Evolutionary conservation across 2,113 vertebrate genomes (phyloP), one percentile per base, ranked within the genome.

Genomic region (Varanus komodoensis): DNA sequence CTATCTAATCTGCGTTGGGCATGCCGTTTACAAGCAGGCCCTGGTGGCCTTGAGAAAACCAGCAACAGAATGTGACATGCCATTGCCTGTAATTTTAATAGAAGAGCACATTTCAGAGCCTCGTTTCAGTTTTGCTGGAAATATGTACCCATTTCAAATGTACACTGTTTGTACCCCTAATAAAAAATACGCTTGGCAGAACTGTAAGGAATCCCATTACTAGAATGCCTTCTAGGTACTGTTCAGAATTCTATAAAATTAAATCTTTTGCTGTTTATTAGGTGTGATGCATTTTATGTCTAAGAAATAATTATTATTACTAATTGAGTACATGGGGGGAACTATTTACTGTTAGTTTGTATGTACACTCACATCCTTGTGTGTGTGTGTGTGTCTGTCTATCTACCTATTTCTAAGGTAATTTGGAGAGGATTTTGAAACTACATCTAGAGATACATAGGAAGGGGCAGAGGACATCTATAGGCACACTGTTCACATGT

Each of bases 1-100:
- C 87, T 97, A 88, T 96, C 64, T 97, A 96, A 97, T 98, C 97
- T 97, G 92, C 92, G 86, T 74, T 94, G 94, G 93, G 95, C 97
- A 96, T 96, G 92, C 94, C 94, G 93, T 96, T 96, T 89, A 87
- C 77, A 84, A 84, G 61, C 80, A 89, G 54, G 89, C 61, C 74
- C 2, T 44, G 3, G 38, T 90, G 38, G 82, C 82, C 38, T 92
- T 91, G 7, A 15, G 83, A 91, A 84, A 82, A 77, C 44, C 82
- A 27, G 68, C 50, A 85, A 82, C 50, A 91, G 81, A 92, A 92
- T 67, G 29, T 87, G 61, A 25, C 25, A 6, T 83, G 57, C 3
- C 84, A 89, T 38, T 38, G 38, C 8, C 83, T 90, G 5, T 87
- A 69, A 86, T 61, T 94, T 91, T 34, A 92, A 57, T 93, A 84